Evolutionary conservation across 2,797 vertebrate species (phyloP).

Genomic region (Danio kyathit): DNA sequence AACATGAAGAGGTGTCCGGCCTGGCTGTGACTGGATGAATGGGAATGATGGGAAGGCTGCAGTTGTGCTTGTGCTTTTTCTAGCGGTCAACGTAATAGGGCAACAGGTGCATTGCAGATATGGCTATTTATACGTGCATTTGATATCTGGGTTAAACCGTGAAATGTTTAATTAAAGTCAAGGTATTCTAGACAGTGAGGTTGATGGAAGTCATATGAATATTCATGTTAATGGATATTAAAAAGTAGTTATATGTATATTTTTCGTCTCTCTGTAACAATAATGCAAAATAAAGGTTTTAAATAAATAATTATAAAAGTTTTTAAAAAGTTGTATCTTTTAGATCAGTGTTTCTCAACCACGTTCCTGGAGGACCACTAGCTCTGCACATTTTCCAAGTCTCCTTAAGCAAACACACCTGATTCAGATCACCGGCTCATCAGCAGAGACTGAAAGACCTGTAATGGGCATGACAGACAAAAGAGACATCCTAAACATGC

Average conservation of each 20-base stretch:
- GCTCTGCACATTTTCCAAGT: no score
- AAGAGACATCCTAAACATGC: no score
- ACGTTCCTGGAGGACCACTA: no score
- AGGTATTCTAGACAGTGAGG: not conserved
- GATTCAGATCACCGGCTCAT: no score
- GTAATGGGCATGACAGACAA: no score
- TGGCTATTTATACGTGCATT: slow-evolving; percentile 52
- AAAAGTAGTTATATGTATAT: not conserved
- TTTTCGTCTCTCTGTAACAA: not conserved
- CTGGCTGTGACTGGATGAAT: slow-evolving; percentile 1
- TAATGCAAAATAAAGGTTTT: not conserved
- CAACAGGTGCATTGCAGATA: slow-evolving; percentile 56
- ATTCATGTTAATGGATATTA: not conserved
- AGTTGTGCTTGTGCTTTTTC: not conserved
- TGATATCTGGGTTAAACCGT: slow-evolving; percentile 6
- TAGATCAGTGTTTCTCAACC: no score
- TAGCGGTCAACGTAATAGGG: slow-evolving; percentile 19
- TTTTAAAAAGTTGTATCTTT: no score
- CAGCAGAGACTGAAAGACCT: no score
- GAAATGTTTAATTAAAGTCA: slow-evolving; percentile 9
- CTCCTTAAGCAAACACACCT: no score
- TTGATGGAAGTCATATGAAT: not conserved
- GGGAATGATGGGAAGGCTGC: slow-evolving; percentile 20
- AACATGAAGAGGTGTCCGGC: slow-evolving; percentile 18
- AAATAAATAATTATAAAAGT: no score